Conservation (phyloP, 2,797 vertebrate genomes). For the Dallia pectoralis region DNA sequence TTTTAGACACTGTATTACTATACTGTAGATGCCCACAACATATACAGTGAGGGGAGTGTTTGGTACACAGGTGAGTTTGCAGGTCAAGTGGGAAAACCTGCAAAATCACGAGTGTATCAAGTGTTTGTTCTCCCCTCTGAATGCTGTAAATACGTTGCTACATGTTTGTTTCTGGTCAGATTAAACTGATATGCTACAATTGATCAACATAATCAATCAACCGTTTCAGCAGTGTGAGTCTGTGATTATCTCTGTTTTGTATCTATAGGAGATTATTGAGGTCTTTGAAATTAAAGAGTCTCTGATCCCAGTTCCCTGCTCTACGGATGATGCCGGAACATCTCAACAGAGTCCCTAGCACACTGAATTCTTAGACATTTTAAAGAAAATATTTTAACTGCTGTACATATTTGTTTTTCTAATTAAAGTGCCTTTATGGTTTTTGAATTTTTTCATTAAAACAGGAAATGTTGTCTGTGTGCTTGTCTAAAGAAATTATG, state of each 20-base stretch:
- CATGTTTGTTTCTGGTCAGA: too few relatives aligned
- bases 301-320: constrained; percentile 59
- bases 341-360: constrained; percentile 12
- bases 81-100: too few relatives aligned
- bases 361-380: not conserved
- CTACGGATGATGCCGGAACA: not conserved
- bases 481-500: not conserved
- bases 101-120: too few relatives aligned
- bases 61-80: too few relatives aligned
- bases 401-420: constrained; percentile 8
- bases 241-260: constrained; percentile 2
- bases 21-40: too few relatives aligned
- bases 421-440: not conserved
- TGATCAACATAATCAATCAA: too few relatives aligned
- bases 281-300: constrained; percentile 69
- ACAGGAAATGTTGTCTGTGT: not conserved
- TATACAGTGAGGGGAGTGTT: too few relatives aligned
- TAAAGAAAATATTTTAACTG: not conserved
- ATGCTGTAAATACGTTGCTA: too few relatives aligned
- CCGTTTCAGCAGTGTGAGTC: not conserved
- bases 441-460: not conserved
- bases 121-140: too few relatives aligned
- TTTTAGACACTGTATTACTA: too few relatives aligned
- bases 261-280: constrained; percentile 68
- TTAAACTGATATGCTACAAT: too few relatives aligned